Evolutionary conservation across 1,140 invertebrate genomes (phyloP).

Genomic region (Varroa destructor): DNA sequence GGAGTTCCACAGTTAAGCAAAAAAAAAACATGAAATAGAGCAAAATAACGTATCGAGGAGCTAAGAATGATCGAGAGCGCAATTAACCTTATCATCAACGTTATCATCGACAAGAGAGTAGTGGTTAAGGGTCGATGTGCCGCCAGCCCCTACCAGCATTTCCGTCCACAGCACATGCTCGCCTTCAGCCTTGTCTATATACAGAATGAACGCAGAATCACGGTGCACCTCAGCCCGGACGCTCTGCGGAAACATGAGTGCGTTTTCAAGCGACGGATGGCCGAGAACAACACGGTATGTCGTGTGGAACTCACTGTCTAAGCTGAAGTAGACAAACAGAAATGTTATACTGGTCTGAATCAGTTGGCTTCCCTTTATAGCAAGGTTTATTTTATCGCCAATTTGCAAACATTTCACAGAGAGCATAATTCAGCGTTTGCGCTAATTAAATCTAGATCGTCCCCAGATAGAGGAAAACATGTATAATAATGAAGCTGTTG

Average conservation of each 20-base stretch:
- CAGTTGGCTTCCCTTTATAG: too few relatives aligned
- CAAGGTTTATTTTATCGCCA: too few relatives aligned
- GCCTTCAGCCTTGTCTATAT: slow-evolving; percentile 11
- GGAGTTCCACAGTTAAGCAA: too few relatives aligned
- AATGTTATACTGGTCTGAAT: too few relatives aligned
- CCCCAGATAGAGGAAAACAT: too few relatives aligned
- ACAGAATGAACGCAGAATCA: background rate
- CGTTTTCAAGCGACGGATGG: slow-evolving; percentile 22
- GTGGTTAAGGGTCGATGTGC: background rate
- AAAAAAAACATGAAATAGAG: too few relatives aligned
- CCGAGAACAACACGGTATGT: slow-evolving; percentile 24
- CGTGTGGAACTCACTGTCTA: slow-evolving; percentile 1
- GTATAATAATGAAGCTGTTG: too few relatives aligned
- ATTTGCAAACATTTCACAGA: too few relatives aligned
- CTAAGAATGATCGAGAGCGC: too few relatives aligned
- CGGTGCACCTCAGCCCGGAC: slow-evolving; percentile 3
- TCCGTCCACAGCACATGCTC: slow-evolving; percentile 19
- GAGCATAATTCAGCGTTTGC: too few relatives aligned
- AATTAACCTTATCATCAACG: background rate
- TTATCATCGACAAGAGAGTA: slow-evolving; percentile 10
- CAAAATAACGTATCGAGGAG: too few relatives aligned
- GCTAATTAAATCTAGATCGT: too few relatives aligned
- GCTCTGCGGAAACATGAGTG: slow-evolving; percentile 15
- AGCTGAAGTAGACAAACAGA: background rate
- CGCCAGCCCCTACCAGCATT: slow-evolving; percentile 5